phyloP scores from a whole-genome alignment of 2,113 vertebrate species.

The Micronycteris hirsuta region DNA sequence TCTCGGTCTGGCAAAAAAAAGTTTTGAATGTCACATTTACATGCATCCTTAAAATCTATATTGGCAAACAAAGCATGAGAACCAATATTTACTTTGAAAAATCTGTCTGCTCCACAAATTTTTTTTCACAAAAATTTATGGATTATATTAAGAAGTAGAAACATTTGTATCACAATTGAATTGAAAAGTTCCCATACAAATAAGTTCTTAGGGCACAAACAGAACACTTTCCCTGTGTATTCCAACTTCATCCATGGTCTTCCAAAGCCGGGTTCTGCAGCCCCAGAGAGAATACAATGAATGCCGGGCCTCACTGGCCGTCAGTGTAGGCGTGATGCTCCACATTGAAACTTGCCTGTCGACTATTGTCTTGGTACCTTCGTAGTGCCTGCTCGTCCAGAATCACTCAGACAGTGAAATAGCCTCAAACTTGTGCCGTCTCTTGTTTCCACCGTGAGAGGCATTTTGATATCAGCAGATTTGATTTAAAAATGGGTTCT shows the following conservation, averaged over 20 bases:
- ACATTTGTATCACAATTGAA: neutral
- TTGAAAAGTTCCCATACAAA: conserved; percentile 27
- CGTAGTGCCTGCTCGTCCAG: neutral
- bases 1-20: neutral
- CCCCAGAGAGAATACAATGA: neutral
- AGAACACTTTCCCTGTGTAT: neutral
- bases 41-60: conserved; percentile 26
- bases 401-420: neutral
- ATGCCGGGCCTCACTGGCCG: neutral
- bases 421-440: neutral
- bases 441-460: neutral
- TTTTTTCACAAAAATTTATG: conserved; percentile 3
- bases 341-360: neutral
- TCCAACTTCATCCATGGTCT: neutral
- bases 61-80: neutral
- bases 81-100: conserved; percentile 2
- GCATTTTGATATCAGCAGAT: neutral
- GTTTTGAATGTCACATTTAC: conserved; percentile 48
- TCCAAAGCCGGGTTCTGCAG: neutral
- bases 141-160: conserved; percentile 10
- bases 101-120: neutral
- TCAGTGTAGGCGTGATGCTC: neutral
- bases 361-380: neutral
- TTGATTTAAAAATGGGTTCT: neutral
- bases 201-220: neutral